Conservation (phyloP, 1,140 invertebrate species). For the Zaprionus nigranus region DNA sequence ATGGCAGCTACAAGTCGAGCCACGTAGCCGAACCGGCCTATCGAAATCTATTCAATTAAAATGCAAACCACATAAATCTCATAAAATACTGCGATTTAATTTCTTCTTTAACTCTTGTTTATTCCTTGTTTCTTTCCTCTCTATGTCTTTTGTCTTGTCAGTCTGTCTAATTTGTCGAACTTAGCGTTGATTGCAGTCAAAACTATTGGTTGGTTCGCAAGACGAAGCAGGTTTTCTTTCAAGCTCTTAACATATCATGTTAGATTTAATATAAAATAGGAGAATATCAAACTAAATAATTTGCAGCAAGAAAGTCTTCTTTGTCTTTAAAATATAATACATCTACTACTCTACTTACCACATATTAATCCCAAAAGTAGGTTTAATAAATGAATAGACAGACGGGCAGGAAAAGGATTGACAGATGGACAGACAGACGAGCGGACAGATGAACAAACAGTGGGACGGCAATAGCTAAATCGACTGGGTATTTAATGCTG, state of each 20-base stretch:
- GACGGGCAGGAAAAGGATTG: too few species aligned
- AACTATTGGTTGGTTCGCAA: background rate
- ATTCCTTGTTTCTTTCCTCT: background rate
- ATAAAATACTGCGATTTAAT: conserved; percentile 76
- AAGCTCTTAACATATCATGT: background rate
- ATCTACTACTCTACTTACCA: too few species aligned
- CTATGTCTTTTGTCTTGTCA: conserved; percentile 15
- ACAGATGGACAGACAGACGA: too few species aligned
- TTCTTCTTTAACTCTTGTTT: conserved; percentile 24
- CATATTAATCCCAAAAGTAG: too few species aligned
- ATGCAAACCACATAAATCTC: conserved; percentile 74
- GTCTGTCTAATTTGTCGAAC: conserved; percentile 36
- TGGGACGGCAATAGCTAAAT: too few species aligned
- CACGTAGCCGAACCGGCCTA: conserved; percentile 44
- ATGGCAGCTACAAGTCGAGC: conserved; percentile 29
- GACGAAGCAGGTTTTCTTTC: background rate
- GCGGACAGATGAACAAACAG: too few species aligned
- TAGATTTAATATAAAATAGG: too few species aligned
- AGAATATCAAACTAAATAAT: too few species aligned
- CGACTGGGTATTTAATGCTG: too few species aligned
- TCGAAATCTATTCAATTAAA: conserved; percentile 78
- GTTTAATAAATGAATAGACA: too few species aligned
- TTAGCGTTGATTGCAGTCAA: conserved; percentile 25
- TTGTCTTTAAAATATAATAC: too few species aligned
- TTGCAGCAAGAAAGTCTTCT: too few species aligned